Base-by-base conservation (phyloP, 2,888 invertebrate species). In the Geotrupes spiniger region DNA sequence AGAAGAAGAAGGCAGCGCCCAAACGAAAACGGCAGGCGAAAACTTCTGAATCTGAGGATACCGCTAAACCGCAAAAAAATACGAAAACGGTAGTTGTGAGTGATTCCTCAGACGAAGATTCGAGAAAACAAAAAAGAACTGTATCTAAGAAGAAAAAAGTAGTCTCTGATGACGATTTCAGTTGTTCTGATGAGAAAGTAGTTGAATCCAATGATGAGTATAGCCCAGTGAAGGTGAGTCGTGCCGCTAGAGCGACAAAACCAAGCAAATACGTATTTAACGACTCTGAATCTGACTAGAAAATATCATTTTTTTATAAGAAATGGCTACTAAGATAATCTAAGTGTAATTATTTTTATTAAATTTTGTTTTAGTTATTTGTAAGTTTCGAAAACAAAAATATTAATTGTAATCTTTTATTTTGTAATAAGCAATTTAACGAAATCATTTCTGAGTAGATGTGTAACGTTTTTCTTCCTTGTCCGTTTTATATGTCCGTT, bases 261-360 rank as follows among this genome's bases (percentile, higher is more conserved):
- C 64, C 63, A 41, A 59, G 60, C 17, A 69, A 65, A 49, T 70
- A 73, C 56, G 76, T 74, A 46, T 77, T 79, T 61, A 29, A 31
- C 12, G 69, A 70, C 56, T 77, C 75, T 60, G 77, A 63, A 28
- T 56, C 56, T 4, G 76, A 74, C 50, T 72, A 64, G 1, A 33
- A 33, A 33, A 33, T 33, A 33, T 33, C 33, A 33, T 33, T 21
- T 21, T n/a, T 21, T 21, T 21, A 21, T 21, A 21, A 21, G 3
- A 6, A 21, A 21, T 21, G n/a, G n/a, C n/a, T n/a, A n/a, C n/a
- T n/a, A n/a, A n/a, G n/a, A n/a, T n/a, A n/a, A n/a, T n/a, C n/a
- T n/a, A n/a, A n/a, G n/a, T n/a, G n/a, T n/a, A n/a, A n/a, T n/a
- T n/a, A n/a, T n/a, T n/a, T n/a, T n/a, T n/a, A n/a, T 31, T 21